These are phyloP conservation scores for Chloroclysta siterata DNA, from an alignment of 2,888 invertebrate genomes.

Conservation along the genomic window DNA sequence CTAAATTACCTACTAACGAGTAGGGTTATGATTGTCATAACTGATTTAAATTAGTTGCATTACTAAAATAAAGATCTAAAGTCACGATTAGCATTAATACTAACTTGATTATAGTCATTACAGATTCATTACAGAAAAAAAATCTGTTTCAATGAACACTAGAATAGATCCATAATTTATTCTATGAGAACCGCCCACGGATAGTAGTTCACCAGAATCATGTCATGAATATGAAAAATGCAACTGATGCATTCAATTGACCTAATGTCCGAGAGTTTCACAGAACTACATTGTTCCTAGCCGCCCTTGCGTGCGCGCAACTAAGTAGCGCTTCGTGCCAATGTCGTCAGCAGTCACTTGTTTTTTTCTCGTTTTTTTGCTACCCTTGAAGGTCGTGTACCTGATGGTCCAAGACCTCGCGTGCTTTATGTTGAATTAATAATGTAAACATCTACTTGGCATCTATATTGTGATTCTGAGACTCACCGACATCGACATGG, in stretches of 20 bases:
- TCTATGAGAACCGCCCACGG: constrained; percentile 14
- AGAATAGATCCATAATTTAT: constrained; percentile 21
- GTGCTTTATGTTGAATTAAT: constrained; percentile 60
- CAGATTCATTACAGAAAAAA: constrained; percentile 11
- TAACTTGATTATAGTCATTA: not conserved
- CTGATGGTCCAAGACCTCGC: constrained; percentile 70
- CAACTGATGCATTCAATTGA: constrained; percentile 36
- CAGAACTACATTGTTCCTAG: constrained; percentile 52
- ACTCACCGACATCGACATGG: constrained; percentile 15
- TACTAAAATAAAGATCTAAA: constrained; percentile 4
- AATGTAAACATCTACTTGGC: constrained; percentile 55
- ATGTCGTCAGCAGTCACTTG: constrained; percentile 70
- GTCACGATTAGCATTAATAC: constrained; percentile 11
- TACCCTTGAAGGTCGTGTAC: constrained; percentile 74
- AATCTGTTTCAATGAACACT: not conserved
- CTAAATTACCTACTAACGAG: too few species aligned
- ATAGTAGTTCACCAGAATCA: constrained; percentile 36
- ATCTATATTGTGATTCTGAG: constrained; percentile 26
- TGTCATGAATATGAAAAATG: constrained; percentile 29
- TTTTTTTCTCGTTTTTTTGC: constrained; percentile 66
- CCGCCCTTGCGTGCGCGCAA: constrained; percentile 79
- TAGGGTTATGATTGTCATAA: not conserved
- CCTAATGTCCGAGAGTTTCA: constrained; percentile 43
- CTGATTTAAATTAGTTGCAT: not conserved
- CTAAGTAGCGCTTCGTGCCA: constrained; percentile 71